Percentiles rank a stretch among this genome's conserved stretches.
Conservation (phyloP, 2,888 invertebrate species). For the Gnatocerus cornutus region DNA sequence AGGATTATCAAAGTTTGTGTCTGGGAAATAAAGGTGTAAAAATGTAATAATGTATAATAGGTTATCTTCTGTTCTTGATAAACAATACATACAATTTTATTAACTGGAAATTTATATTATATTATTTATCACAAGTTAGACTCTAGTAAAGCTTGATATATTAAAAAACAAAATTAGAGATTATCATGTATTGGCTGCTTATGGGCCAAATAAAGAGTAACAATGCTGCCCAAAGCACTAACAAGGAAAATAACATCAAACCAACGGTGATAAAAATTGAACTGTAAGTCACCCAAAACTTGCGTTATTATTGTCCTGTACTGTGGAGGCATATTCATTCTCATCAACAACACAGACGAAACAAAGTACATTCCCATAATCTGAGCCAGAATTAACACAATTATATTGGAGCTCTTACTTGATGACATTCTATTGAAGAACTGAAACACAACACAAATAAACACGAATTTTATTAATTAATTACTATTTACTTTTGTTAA, state of each 20-base stretch:
- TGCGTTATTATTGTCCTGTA: constrained; percentile 94
- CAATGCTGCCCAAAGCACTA: constrained; percentile 95
- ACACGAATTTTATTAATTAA: constrained; percentile 4
- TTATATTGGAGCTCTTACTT: constrained; percentile 98
- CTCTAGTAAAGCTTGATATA: constrained; percentile 6
- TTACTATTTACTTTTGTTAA: constrained; percentile 87
- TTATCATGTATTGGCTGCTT: constrained; percentile 74
- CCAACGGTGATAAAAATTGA: constrained; percentile 99
- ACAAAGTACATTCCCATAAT: constrained; percentile 99
- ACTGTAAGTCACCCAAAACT: constrained; percentile 97
- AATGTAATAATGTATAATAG: constrained; percentile 15
- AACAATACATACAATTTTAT: constrained; percentile 26
- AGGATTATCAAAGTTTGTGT: constrained; percentile 88
- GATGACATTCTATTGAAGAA: constrained; percentile 99
- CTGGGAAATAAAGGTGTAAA: constrained; percentile 70
- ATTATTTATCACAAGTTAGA: constrained; percentile 19
- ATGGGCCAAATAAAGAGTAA: constrained; percentile 95
- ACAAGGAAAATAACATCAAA: constrained; percentile 99
- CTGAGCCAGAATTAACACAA: constrained; percentile 96
- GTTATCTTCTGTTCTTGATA: constrained; percentile 20
- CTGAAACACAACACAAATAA: constrained; percentile 74
- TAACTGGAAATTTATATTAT: constrained; percentile 3
- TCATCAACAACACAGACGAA: constrained; percentile 95
- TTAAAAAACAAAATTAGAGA: constrained; percentile 52
- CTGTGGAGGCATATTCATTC: constrained; percentile 99